Base-by-base conservation (phyloP, 2,797 vertebrate genomes). In the Schizopygopsis malacanthus region DNA sequence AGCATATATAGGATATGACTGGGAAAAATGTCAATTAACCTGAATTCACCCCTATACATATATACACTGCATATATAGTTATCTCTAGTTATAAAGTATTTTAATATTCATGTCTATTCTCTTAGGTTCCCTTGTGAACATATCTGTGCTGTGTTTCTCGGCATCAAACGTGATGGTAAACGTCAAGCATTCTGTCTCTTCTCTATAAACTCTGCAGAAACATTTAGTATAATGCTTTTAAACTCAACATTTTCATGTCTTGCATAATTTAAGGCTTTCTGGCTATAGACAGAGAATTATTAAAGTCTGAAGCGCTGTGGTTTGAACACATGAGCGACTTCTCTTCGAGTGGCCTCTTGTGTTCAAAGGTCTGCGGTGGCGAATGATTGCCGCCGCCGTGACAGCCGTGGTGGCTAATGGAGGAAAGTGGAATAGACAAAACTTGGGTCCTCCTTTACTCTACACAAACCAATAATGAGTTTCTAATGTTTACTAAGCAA, bases 401-500 rank as follows among this genome's bases (percentile, higher is more conserved):
- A 43, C 72, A 56, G 22, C 54, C 56, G 5, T 25, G 39, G 15
- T 67, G 45, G 10, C 45, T 61, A 69, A 7, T 15, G 33, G n/a
- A 43, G 33, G 28, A 54, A 41, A 43, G 25, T 33, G 56, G 75
- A 71, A 79, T 52, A 16, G 61, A 47, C 7, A 11, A 56, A 54
- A 65, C 6, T 65, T 33, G 63, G 63, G 85, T 86, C 18, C 61
- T 73, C 4, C 25, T 81, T 69, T 80, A 70, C 83, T 63, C 6
- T 61, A 67, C n/a, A 1, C 33, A 56, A 83, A 45, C n/a, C 90
- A 90, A 89, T 91, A 90, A 91, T 82, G 87, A 91, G 87, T 86
- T 88, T 82, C 86, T 82, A 88, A 47, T 90, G 90, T 92, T 92
- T 90, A 88, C 87, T 78, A 56, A 88, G 85, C 61, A 90, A 89